Evolutionary conservation across 1,140 invertebrate genomes (phyloP), one percentile per base, ranked within the genome.

Genomic region (Bombus sibiricus): DNA sequence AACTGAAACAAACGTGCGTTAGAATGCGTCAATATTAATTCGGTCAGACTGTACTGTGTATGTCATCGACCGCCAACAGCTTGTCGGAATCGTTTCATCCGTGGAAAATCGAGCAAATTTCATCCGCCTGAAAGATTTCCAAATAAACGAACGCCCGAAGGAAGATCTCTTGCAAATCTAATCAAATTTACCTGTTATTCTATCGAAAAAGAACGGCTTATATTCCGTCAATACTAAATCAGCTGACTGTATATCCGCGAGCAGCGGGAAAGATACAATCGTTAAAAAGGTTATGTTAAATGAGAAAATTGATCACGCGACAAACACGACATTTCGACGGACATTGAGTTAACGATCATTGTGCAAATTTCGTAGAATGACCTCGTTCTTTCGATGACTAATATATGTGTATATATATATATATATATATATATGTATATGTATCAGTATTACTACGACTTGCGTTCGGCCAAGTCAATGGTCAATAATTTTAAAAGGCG

Each of bases 1-100:
- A 53, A 71, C 3, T 62, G 13, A 13, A 8, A 18, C 12, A 28
- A 59, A 18, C 41, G 6, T 4, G 22, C 12, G 12, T 4, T n/a
- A 22, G 53, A 76, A 43, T 86, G 47, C 81, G 88, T 92, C 88
- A 88, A 90, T 91, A 68, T 53, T 22, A 79, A 32, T 88, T 83
- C 91, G 9, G 86, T 39, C 32, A 28, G 86, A 91, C 89, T 91
- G 86, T 90, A 90, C 73, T 62, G 64, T 66, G 75, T 69, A 59
- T 69, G 75, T 69, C 86, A 82, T 72, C 87, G 87, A 82, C 83
- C 79, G 91, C 92, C 92, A 86, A 34, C 28, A 90, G 89, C 92
- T 91, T 41, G 66, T 86, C 22, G 72, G 78, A 85, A 62, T 86
- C 79, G 64, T 87, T 88, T 86, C 85, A 81, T 73, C 73, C 34